phyloP scores from a whole-genome alignment of 2,888 invertebrate genomes.

The Acleris cristana region DNA sequence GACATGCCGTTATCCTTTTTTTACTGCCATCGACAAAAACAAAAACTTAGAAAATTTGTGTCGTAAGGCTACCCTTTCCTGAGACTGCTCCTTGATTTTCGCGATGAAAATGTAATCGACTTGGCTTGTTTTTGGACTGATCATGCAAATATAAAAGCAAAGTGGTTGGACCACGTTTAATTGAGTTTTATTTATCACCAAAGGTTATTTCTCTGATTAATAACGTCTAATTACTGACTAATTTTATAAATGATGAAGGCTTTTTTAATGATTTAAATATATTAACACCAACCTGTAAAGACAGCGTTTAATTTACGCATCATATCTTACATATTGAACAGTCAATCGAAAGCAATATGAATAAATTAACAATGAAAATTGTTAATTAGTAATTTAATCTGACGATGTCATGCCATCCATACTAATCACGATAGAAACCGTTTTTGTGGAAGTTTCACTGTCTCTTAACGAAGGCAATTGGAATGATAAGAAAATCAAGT shows the following conservation, averaged over 20 bases:
- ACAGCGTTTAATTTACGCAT: background rate
- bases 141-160: conserved; percentile 34
- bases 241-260: background rate
- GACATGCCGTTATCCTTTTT: conserved; percentile 4
- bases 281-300: too few relatives aligned
- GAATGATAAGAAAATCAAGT: too few relatives aligned
- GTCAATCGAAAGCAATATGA: conserved; percentile 31
- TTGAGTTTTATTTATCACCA: conserved; percentile 14
- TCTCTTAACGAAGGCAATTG: background rate
- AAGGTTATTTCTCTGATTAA: too few relatives aligned
- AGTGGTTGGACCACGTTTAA: conserved; percentile 35
- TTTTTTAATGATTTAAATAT: background rate
- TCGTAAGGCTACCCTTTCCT: conserved; percentile 13
- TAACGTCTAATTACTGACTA: too few relatives aligned
- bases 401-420: conserved; percentile 24
- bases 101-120: conserved; percentile 11
- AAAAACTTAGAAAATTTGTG: conserved; percentile 10
- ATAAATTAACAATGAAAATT: conserved; percentile 34
- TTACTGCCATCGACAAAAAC: conserved; percentile 14
- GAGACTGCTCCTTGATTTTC: conserved; percentile 23
- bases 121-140: conserved; percentile 30
- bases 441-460: conserved; percentile 30
- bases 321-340: conserved; percentile 26
- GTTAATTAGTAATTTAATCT: conserved; percentile 33
- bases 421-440: conserved; percentile 15